phyloP scores from a whole-genome alignment of 1,140 invertebrate genomes.

The Zaprionus ghesquierei region DNA sequence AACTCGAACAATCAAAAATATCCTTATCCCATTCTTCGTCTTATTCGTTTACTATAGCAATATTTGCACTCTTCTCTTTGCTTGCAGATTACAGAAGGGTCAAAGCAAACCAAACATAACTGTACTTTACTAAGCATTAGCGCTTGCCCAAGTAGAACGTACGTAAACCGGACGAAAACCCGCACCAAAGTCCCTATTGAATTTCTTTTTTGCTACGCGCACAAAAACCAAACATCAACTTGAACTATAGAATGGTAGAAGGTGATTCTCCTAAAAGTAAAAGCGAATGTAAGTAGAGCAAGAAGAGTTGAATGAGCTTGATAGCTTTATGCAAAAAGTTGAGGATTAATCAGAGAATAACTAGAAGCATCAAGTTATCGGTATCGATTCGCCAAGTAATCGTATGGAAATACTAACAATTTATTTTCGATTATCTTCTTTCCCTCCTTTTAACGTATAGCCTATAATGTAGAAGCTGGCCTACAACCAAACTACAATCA shows the following conservation, averaged over 20 bases:
- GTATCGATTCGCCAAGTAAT: no score
- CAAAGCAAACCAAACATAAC: constrained; percentile 33
- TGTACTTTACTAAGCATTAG: constrained; percentile 53
- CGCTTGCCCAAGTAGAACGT: constrained; percentile 35
- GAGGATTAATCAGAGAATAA: no score
- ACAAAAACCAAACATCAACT: constrained; percentile 75
- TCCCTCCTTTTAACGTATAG: background rate
- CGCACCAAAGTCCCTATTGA: constrained; percentile 35
- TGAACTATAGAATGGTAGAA: constrained; percentile 90
- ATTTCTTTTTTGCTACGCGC: constrained; percentile 74
- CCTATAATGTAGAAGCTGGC: constrained; percentile 86
- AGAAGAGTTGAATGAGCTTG: background rate
- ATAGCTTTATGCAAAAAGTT: background rate
- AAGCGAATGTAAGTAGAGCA: constrained; percentile 86
- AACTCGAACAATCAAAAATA: background rate
- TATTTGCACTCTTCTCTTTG: background rate
- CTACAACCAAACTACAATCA: constrained; percentile 89
- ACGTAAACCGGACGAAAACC: constrained; percentile 11
- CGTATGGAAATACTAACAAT: no score
- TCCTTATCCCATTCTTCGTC: background rate
- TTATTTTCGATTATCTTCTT: no score
- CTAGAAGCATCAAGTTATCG: no score
- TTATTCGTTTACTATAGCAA: background rate
- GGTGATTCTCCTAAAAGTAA: constrained; percentile 88
- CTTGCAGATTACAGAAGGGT: constrained; percentile 58